Percentiles rank a stretch among this genome's conserved stretches.
Conservation (phyloP, 2,797 vertebrate species). For the Anomalospiza imberbis region DNA sequence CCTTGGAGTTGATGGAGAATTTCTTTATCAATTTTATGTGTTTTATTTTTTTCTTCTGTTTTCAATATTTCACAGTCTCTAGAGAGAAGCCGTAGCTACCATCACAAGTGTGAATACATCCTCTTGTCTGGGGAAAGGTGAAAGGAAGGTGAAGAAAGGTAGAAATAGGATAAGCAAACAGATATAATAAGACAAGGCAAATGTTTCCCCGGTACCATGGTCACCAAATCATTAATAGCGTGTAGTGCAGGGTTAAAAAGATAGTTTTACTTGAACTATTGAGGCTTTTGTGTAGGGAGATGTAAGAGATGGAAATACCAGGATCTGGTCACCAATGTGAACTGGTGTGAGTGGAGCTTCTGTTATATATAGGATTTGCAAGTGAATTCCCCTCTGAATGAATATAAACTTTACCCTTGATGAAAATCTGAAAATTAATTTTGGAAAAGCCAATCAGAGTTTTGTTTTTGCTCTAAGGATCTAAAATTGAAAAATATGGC, state of each 20-base stretch:
- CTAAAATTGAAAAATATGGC: neutral
- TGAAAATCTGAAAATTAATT: neutral
- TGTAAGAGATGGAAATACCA: neutral
- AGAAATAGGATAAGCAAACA: neutral
- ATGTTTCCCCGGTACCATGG: neutral
- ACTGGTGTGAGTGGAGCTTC: neutral
- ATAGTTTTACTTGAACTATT: neutral
- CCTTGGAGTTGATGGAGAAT: neutral
- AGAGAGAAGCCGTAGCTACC: neutral
- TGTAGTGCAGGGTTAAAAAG: neutral
- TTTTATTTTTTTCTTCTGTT: neutral
- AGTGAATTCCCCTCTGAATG: neutral
- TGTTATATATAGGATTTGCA: neutral
- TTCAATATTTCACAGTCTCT: neutral
- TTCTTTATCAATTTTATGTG: neutral
- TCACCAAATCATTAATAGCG: neutral
- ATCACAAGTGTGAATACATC: neutral
- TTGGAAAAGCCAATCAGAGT: neutral
- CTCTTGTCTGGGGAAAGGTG: neutral
- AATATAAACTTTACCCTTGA: neutral
- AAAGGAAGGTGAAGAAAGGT: neutral
- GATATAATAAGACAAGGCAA: neutral
- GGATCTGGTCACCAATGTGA: neutral
- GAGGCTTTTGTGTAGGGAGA: neutral
- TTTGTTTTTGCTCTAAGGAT: neutral